phyloP scores from a whole-genome alignment of 37 sponge, comb jelly and placozoan genomes.

The Halisarca cf. caerulea region DNA sequence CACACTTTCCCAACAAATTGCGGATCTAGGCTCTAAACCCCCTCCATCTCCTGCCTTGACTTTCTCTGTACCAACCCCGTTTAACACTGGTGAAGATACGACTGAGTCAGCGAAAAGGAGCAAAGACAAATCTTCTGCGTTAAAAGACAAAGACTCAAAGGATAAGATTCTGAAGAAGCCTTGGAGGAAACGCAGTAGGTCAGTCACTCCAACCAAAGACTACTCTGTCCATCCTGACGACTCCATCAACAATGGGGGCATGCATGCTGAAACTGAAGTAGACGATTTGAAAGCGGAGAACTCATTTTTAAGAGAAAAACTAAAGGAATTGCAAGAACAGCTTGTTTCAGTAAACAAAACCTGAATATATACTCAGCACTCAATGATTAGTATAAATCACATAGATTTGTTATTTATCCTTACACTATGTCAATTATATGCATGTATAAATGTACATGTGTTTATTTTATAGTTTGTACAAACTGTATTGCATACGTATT shows the following conservation, averaged over 20 bases:
- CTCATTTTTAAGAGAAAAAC: not conserved
- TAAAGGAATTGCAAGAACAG: not conserved
- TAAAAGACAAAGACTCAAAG: not conserved
- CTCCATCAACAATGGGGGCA: not conserved
- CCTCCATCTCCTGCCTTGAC: not conserved
- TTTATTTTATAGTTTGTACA: no score
- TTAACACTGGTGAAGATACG: not conserved
- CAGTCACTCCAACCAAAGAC: not conserved
- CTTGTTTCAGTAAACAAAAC: no score
- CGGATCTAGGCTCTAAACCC: not conserved
- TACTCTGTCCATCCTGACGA: not conserved
- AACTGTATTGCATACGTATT: no score
- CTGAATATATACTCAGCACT: no score
- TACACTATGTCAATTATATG: no score
- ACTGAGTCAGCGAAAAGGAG: not conserved
- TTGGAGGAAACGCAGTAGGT: not conserved
- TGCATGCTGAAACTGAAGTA: not conserved
- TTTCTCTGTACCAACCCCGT: not conserved
- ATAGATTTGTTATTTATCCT: no score
- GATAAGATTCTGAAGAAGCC: not conserved
- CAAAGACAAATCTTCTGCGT: not conserved
- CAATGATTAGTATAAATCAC: no score
- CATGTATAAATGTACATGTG: no score
- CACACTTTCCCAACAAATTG: not conserved
- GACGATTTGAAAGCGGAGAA: constrained; percentile 13